phyloP scores from a whole-genome alignment of 2,113 vertebrate genomes.

The Xiphorhynchus elegans region DNA sequence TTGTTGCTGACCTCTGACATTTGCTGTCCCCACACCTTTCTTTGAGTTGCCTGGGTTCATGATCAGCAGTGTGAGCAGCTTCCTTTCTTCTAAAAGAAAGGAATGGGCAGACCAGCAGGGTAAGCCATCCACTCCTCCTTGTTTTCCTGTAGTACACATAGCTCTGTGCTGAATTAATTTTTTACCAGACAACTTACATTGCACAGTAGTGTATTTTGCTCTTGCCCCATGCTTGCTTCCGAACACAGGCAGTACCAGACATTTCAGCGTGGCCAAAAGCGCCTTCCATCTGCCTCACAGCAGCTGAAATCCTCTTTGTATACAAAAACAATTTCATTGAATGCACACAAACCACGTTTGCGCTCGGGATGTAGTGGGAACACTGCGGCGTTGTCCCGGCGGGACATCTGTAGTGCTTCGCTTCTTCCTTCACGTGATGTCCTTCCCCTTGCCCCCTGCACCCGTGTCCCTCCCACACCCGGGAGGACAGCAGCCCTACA shows the following conservation, averaged over 20 bases:
- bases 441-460: not conserved
- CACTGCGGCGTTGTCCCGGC: not conserved
- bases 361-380: not conserved
- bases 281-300: conserved; percentile 31
- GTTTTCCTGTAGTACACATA: not conserved
- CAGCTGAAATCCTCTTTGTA: conserved; percentile 41
- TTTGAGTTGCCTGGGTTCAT: not conserved
- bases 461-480: not conserved
- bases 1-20: not conserved
- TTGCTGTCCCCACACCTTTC: not conserved
- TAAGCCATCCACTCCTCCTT: not conserved
- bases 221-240: not conserved
- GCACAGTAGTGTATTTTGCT: conserved; percentile 42
- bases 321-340: conserved; percentile 1
- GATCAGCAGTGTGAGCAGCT: not conserved
- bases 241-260: conserved; percentile 17
- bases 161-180: not conserved
- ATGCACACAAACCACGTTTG: not conserved
- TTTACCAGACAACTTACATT: not conserved
- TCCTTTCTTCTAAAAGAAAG: not conserved
- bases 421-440: not conserved
- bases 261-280: not conserved
- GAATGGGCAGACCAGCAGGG: not conserved
- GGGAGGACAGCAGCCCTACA: not conserved
- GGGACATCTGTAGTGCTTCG: not conserved